Evolutionary conservation across 2,113 vertebrate genomes (phyloP), one percentile per base, ranked within the genome.

Genomic region (Chelonoidis abingdonii): DNA sequence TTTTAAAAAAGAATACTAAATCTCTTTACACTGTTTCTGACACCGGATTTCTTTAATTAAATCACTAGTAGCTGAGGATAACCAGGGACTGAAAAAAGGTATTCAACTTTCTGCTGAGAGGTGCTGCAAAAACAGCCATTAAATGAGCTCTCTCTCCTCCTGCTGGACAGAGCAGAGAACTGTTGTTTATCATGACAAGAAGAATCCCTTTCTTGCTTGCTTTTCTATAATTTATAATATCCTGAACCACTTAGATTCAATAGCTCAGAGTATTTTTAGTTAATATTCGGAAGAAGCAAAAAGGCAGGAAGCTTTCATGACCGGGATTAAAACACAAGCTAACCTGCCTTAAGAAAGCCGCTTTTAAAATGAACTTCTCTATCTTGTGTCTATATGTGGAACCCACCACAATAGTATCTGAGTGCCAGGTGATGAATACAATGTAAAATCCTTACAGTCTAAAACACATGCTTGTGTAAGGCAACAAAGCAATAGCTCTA

Each of bases 101-200:
- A 17, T 35, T 29, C 17, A 27, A 52, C 44, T 79, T 78, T 65
- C 44, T 38, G 3, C 47, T 22, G 49, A 50, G 21, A 29, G 22
- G 31, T 27, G n/a, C 2, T 22, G 59, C 14, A 12, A 44, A 44
- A 12, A 25, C 38, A 84, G 59, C 4, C 17, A 57, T 21, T 62
- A 21, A 69, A 41, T 7, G 62, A 92, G 35, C 47, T 91, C 86
- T 49, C 75, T 89, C 87, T 90, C 93, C 92, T 95, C 89, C 92
- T 93, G 91, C 94, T 94, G 93, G 87, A 56, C 29, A 92, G 49
- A 83, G 53, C 54, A 17, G 35, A 87, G 62, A 95, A 95, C 19
- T 89, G 87, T 86, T 94, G 44, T 56, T 72, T 52, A 50, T 75
- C n/a, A 44, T 59, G 21, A 44, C 44, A 79, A 84, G 86, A 87